These are phyloP conservation scores for Koerneria pararmatus DNA, from an alignment of 2,888 invertebrate genomes.

Conservation along the genomic window DNA sequence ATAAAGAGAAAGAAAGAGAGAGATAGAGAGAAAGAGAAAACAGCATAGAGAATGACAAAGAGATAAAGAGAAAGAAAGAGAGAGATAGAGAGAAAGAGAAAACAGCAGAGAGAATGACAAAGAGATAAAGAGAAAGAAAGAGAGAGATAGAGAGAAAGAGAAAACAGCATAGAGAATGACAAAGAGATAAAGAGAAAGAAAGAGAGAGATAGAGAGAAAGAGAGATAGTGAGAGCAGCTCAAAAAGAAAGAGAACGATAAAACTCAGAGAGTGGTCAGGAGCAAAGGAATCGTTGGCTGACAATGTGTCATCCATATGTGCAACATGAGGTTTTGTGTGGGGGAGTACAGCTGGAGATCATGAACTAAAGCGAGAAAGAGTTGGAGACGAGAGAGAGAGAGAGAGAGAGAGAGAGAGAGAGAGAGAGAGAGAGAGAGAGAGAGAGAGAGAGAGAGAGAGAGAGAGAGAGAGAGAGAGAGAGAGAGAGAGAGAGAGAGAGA, in stretches of 20 bases:
- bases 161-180: background rate
- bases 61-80: too few relatives aligned
- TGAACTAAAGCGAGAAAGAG: background rate
- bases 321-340: conserved; percentile 24
- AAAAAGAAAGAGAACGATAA: background rate
- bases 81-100: too few relatives aligned
- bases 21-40: too few relatives aligned
- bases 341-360: too few relatives aligned
- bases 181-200: background rate
- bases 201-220: background rate
- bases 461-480: background rate
- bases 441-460: background rate
- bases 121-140: background rate
- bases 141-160: background rate
- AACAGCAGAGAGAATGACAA: background rate
- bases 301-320: conserved; percentile 18
- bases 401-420: background rate
- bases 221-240: background rate
- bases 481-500: background rate
- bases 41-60: too few relatives aligned
- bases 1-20: too few relatives aligned
- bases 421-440: background rate
- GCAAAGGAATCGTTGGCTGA: background rate
- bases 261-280: too few relatives aligned
- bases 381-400: background rate